phyloP scores from a whole-genome alignment of 2,888 invertebrate species.

The Epinotia demarniana region DNA sequence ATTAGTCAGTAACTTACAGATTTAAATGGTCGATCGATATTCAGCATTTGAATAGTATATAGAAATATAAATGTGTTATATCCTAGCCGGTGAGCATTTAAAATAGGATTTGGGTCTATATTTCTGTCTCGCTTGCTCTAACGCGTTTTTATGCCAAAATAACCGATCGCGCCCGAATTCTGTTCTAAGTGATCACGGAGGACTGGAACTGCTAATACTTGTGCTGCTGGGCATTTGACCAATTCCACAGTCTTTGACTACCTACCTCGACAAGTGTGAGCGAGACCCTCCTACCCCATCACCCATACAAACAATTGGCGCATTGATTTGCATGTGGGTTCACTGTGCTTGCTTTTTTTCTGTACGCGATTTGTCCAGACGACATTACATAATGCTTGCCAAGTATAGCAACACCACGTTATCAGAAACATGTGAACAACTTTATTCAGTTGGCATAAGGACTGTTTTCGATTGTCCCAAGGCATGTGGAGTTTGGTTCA shows the following conservation, averaged over 20 bases:
- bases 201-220: too few species aligned
- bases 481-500: background rate
- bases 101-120: too few species aligned
- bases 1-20: background rate
- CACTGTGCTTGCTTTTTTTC: constrained; percentile 60
- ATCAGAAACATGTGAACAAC: background rate
- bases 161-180: too few species aligned
- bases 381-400: constrained; percentile 47
- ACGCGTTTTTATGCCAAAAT: too few species aligned
- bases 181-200: too few species aligned
- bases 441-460: background rate
- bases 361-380: constrained; percentile 55
- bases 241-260: background rate
- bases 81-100: too few species aligned
- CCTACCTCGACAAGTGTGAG: background rate
- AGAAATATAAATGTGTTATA: too few species aligned
- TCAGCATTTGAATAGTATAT: too few species aligned
- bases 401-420: constrained; percentile 26
- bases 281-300: background rate
- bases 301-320: constrained; percentile 53
- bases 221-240: too few species aligned
- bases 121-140: too few species aligned
- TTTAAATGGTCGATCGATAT: too few species aligned
- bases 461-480: background rate
- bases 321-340: constrained; percentile 76